phyloP scores from a whole-genome alignment of 2,888 invertebrate genomes.

The Phyllotreta cruciferae region DNA sequence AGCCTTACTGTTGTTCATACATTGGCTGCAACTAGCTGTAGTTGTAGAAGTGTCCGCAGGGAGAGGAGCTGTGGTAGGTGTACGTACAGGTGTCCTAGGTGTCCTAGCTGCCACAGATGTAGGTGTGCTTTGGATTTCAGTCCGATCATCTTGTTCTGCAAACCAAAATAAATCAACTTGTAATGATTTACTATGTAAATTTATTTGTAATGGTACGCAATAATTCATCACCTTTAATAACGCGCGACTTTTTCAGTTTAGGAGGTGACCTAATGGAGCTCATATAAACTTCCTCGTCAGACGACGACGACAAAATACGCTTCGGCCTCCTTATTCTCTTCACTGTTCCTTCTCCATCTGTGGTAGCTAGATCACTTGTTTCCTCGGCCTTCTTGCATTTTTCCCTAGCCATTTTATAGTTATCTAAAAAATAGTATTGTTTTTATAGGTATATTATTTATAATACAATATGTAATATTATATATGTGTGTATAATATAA shows the following conservation, averaged over 20 bases:
- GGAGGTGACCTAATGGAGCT: slow-evolving; percentile 1
- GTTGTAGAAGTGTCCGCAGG: neutral
- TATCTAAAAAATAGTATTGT: slow-evolving; percentile 10
- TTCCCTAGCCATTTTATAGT: slow-evolving; percentile 17
- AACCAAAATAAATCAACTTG: neutral
- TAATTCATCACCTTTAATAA: slow-evolving; percentile 12
- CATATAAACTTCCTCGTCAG: slow-evolving; percentile 6
- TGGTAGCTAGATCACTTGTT: slow-evolving; percentile 19
- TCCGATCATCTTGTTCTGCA: neutral
- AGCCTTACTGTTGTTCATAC: slow-evolving; percentile 1
- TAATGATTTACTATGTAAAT: slow-evolving; percentile 1
- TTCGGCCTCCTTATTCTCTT: neutral
- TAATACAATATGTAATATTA: neutral
- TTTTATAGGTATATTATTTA: slow-evolving; percentile 6
- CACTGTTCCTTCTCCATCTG: slow-evolving; percentile 10
- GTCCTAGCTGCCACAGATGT: neutral
- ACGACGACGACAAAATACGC: slow-evolving; percentile 5
- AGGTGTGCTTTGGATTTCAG: neutral
- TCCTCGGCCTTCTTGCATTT: slow-evolving; percentile 19
- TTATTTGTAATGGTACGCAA: slow-evolving; percentile 10
- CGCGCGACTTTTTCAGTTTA: slow-evolving; percentile 2
- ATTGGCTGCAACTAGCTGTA: slow-evolving; percentile 3
- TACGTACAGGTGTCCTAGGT: too few relatives aligned
- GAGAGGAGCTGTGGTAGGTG: neutral
- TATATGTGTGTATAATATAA: too few relatives aligned